Evolutionary conservation across 2,113 vertebrate genomes (phyloP), one percentile per base, ranked within the genome.

Genomic region (Atlantisia rogersi): DNA sequence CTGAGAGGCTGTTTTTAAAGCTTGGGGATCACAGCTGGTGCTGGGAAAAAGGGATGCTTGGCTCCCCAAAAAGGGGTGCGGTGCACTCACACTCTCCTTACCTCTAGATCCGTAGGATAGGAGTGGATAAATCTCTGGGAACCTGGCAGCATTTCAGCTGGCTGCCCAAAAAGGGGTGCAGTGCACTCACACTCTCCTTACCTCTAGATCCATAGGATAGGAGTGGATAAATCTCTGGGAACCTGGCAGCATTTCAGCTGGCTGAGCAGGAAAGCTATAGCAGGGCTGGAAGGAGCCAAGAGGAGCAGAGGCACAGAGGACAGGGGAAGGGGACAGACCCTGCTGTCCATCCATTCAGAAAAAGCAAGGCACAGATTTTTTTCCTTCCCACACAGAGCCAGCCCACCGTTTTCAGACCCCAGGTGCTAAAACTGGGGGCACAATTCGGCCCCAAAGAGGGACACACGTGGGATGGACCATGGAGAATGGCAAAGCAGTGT

Each of bases 51-150:
- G 70, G 37, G 65, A 55, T 24, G 48, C 44, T 55, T 69, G 81
- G 55, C n/a, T 58, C 68, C 60, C 60, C 12, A 67, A 19, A 71
- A 81, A 40, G 8, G 37, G 21, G 42, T 53, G 37, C 59, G 46
- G n/a, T 0, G 0, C 19, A 63, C 18, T 75, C 8, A 8, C 5
- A 0, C 4, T 63, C 4, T 52, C 28, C 37, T 22, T 62, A 44
- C 39, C 65, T 80, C 42, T 31, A 32, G 17, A 55, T 59, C 68
- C 39, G 4, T 25, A 53, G 67, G 62, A 7, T n/a, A 53, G 53
- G 79, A 56, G 37, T 5, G 63, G 48, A 15, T 58, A 71, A 40
- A 53, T 4, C 71, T 22, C 58, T 42, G 80, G 70, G 80, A 82
- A 69, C 40, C 64, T 78, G 86, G 82, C 82, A 79, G 56, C 24